Evolutionary conservation across 92 coral and sea anemone species (phyloP).

Genomic region (Epizoanthus scotinus): DNA sequence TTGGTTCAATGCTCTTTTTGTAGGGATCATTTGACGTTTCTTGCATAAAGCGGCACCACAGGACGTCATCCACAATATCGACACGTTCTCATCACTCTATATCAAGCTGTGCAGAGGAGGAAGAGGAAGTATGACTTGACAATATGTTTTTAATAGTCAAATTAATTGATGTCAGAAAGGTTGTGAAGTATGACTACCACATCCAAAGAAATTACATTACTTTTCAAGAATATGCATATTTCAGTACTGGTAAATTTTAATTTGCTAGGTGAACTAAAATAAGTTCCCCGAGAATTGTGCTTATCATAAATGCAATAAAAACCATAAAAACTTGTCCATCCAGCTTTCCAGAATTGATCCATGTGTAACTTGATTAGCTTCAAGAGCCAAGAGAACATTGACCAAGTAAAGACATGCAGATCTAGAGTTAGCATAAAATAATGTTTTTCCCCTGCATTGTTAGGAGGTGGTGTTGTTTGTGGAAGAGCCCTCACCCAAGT

Average conservation of each 20-base stretch:
- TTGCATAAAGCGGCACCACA: constrained; percentile 74
- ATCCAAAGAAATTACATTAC: too few relatives aligned
- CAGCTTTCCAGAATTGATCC: not conserved
- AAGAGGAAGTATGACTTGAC: constrained; percentile 66
- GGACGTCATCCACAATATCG: constrained; percentile 88
- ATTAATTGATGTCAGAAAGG: too few relatives aligned
- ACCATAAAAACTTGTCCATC: too few relatives aligned
- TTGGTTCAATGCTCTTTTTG: not conserved
- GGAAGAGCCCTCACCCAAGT: constrained; percentile 91
- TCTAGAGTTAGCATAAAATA: not conserved
- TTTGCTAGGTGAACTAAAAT: too few relatives aligned
- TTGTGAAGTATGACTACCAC: too few relatives aligned
- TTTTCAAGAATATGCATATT: too few relatives aligned
- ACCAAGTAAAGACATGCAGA: too few relatives aligned
- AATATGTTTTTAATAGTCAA: not conserved
- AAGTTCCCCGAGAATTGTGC: too few relatives aligned
- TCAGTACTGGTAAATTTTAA: too few relatives aligned
- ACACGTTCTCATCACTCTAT: constrained; percentile 84
- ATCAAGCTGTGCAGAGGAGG: constrained; percentile 87
- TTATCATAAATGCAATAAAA: too few relatives aligned
- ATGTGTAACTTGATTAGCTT: not conserved
- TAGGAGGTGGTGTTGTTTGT: constrained; percentile 93
- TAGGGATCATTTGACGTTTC: constrained; percentile 80
- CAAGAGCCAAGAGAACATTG: too few relatives aligned
- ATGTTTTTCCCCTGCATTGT: not conserved